Conservation (phyloP, 2,113 vertebrate genomes). For the Spea bombifrons region DNA sequence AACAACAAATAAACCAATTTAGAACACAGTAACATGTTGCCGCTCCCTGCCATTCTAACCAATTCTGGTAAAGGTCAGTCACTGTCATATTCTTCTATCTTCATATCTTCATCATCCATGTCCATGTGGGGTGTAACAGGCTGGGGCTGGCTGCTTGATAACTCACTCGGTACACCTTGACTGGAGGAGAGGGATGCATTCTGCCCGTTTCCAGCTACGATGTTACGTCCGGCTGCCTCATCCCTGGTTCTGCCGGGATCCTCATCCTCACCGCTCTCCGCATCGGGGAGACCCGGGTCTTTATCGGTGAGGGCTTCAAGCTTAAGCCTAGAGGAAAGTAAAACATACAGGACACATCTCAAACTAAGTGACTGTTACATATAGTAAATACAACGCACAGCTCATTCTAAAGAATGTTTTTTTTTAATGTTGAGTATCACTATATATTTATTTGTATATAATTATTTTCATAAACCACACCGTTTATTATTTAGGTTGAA, state of each 20-base stretch:
- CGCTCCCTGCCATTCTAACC: neutral
- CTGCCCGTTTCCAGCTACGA: neutral
- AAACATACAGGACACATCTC: neutral
- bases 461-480: neutral
- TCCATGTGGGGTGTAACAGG: constrained; percentile 63
- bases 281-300: constrained; percentile 68
- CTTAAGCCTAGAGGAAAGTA: constrained; percentile 67
- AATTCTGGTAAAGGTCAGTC: constrained; percentile 58
- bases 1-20: neutral
- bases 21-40: neutral
- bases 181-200: constrained; percentile 53
- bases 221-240: neutral
- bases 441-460: too few relatives aligned
- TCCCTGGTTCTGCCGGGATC: neutral
- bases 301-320: constrained; percentile 83
- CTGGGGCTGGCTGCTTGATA: constrained; percentile 80
- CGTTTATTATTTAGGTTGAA: neutral
- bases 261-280: constrained; percentile 60
- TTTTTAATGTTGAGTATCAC: too few relatives aligned
- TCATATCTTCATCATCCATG: constrained; percentile 71
- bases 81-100: constrained; percentile 84
- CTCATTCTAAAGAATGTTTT: too few relatives aligned
- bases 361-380: neutral
- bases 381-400: too few relatives aligned
- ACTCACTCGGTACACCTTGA: constrained; percentile 63